Base-by-base conservation (phyloP, 2,888 invertebrate species). In the Dynastes grantii region DNA sequence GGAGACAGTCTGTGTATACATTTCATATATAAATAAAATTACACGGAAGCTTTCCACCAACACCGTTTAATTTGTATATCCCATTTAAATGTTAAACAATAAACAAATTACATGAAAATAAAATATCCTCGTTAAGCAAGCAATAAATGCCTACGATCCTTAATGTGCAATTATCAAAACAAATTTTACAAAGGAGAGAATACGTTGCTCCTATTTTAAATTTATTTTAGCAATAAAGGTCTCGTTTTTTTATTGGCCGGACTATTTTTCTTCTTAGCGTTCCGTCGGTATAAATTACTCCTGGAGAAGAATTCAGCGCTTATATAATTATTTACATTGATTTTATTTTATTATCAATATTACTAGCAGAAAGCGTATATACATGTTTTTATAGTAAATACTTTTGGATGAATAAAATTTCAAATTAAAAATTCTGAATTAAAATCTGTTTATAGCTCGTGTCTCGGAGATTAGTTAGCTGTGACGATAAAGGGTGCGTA, bases 281-380 rank as follows among this genome's bases (percentile, higher is more conserved):
- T 63, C 27, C 63, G 63, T 63, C 13, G 11, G 29, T 63, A 2
- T 32, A 32, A 63, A 63, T 63, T 63, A 5, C 32, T 63, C 27
- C 27, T 1, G 9, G 2, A 32, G 29, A 13, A 32, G 32, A 63
- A 13, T 63, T 63, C 63, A 9, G 32, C 22, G 55, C 63, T 58
- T 22, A n/a, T 63, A 13, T 63, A 63, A 63, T 63, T 63, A 32
- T 63, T 63, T 63, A 63, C 32, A 63, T 29, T 63, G 29, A 32
- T 63, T 63, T 63, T 9, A 63, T 63, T 63, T 63, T 63, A 63
- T 63, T 63, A 63, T 29, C 63, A 32, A 63, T 63, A 63, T 63
- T 9, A 63, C 63, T 32, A 63, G 63, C 29, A 63, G 63, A 63
- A 27, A 63, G 63, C 13, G 29, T 63, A 32, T 6, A 45, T 11